Percentiles rank a stretch among this genome's conserved stretches.
Evolutionary conservation across 2,888 invertebrate genomes (phyloP).

Genomic region (Asteroscopus sphinx): DNA sequence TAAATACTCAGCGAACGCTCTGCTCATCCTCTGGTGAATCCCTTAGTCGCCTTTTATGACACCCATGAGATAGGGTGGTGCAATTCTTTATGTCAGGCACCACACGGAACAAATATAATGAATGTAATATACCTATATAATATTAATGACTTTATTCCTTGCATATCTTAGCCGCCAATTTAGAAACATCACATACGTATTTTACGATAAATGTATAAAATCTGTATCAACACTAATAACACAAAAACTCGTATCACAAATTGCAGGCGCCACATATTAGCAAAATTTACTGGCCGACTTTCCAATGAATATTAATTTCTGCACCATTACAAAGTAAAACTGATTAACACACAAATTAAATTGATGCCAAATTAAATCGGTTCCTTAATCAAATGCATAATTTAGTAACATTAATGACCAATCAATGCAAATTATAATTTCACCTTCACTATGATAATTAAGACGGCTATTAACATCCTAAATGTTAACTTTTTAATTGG

Average conservation of each 20-base stretch:
- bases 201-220: too few species aligned
- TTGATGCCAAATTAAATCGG: slow-evolving; percentile 31
- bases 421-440: slow-evolving; percentile 52
- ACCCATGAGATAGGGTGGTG: too few species aligned
- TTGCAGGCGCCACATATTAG: slow-evolving; percentile 22
- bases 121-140: too few species aligned
- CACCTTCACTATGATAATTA: slow-evolving; percentile 31
- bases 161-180: too few species aligned
- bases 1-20: too few species aligned
- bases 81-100: too few species aligned
- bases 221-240: not conserved
- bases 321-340: slow-evolving; percentile 13
- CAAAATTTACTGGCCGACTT: slow-evolving; percentile 24
- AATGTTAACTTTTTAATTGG: slow-evolving; percentile 9
- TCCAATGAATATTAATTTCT: slow-evolving; percentile 27
- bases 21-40: too few species aligned
- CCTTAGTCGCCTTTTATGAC: too few species aligned
- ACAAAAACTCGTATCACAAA: not conserved
- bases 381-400: slow-evolving; percentile 28
- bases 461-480: slow-evolving; percentile 10
- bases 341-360: slow-evolving; percentile 28
- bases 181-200: too few species aligned
- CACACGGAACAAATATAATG: too few species aligned
- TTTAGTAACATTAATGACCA: slow-evolving; percentile 25
- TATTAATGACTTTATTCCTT: too few species aligned